Evolutionary conservation across 2,888 invertebrate species (phyloP), one percentile per base, ranked within the genome.

Genomic region (Villa cingulata): DNA sequence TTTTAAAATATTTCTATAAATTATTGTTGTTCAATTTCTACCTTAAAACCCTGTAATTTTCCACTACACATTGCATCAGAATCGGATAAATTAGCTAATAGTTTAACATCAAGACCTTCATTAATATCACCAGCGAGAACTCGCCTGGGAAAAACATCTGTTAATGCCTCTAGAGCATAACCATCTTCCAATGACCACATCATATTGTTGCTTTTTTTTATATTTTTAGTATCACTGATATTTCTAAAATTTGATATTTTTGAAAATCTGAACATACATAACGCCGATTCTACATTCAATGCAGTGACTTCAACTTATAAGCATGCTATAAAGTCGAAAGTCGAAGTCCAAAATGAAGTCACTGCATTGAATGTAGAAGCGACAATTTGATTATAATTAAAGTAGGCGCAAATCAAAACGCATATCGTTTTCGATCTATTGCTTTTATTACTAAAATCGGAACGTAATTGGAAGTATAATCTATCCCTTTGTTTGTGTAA

Each of bases 21-120:
- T 27, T 27, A 9, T 27, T 1, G 6, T 27, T 27, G 2, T 27
- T 27, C 27, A 1, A 27, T 27, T 27, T 6, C 1, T 15, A 46
- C 46, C 37, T 19, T 65, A 43, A 42, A 61, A 37, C 58, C 57
- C 49, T 65, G 61, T 23, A 64, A 53, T 50, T 65, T 64, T 27
- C 37, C 42, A 42, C 38, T 38, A 34, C 46, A 46, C 2, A n/a
- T 29, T 7, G 37, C 32, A 47, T 43, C 42, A 2, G 41, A 37
- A 34, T 47, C 46, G 16, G 12, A 27, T n/a, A 19, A 34, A 4
- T 23, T 23, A 14, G 42, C 37, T 16, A 16, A 34, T 14, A 47
- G 42, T 36, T 29, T 38, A 9, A 47, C 16, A 42, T 43, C 18
- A 38, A 38, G 19, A 16, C 42, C 20, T 47, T 47, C 46, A 38